A percentile compares a stretch with the other conserved stretches of the same genome.
Conservation (phyloP, 2,797 vertebrate genomes). For the Coregonus suidteri region DNA sequence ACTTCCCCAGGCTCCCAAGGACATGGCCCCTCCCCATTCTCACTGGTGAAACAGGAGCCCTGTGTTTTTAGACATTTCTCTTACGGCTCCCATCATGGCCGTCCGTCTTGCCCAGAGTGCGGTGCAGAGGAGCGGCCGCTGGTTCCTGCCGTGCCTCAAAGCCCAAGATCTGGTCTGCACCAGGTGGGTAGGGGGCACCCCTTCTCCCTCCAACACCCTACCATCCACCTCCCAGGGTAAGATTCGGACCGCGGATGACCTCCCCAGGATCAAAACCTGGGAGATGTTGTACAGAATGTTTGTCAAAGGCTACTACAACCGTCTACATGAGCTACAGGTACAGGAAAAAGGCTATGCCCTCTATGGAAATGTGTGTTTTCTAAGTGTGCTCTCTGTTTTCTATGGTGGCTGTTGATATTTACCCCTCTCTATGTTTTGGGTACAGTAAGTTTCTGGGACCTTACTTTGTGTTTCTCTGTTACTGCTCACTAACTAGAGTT, state of each 20-base stretch:
- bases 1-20: background rate
- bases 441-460: background rate
- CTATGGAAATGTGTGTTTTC: background rate
- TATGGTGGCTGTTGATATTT: background rate
- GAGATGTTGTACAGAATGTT: constrained; percentile 66
- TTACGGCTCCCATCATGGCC: constrained; percentile 55
- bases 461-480: background rate
- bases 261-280: constrained; percentile 56
- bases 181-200: constrained; percentile 17
- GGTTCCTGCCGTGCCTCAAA: constrained; percentile 3
- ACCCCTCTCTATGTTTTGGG: background rate
- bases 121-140: constrained; percentile 3
- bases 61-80: constrained; percentile 17
- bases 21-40: constrained; percentile 45
- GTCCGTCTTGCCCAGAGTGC: constrained; percentile 27
- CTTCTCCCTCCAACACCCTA: constrained; percentile 20
- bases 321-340: constrained; percentile 78
- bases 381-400: background rate
- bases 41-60: constrained; percentile 26
- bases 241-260: constrained; percentile 60
- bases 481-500: background rate
- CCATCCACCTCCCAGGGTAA: constrained; percentile 39
- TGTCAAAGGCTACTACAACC: constrained; percentile 67
- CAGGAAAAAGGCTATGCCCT: background rate
- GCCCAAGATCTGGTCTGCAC: constrained; percentile 5